phyloP scores from a whole-genome alignment of 2,113 vertebrate genomes.

The Girardinichthys multiradiatus region DNA sequence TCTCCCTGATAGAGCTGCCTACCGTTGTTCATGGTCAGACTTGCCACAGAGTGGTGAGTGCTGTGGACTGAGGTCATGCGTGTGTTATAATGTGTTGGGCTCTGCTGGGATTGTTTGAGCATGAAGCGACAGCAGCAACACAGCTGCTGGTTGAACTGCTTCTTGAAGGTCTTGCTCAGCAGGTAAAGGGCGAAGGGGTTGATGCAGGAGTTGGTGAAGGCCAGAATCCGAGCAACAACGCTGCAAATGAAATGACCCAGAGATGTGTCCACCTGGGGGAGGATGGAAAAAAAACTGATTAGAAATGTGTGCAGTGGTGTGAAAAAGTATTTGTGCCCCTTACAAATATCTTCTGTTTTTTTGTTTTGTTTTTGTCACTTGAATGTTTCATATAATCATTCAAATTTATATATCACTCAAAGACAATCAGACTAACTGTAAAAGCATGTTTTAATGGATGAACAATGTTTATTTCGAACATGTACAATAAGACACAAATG shows the following conservation, averaged over 20 bases:
- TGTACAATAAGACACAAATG: too few relatives aligned
- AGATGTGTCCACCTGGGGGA: conserved; percentile 89
- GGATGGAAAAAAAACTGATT: not conserved
- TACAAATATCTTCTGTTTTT: not conserved
- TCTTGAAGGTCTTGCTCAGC: conserved; percentile 94
- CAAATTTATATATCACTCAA: not conserved
- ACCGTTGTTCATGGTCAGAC: conserved; percentile 87
- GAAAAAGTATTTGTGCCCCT: not conserved
- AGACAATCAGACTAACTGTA: not conserved
- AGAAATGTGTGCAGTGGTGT: not conserved
- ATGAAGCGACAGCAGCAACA: conserved; percentile 83
- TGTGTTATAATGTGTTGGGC: conserved; percentile 81
- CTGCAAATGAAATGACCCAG: conserved; percentile 89
- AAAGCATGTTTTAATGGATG: too few relatives aligned
- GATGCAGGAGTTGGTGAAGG: conserved; percentile 95
- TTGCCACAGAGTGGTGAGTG: conserved; percentile 87
- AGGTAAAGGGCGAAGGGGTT: conserved; percentile 97
- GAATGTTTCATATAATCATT: not conserved
- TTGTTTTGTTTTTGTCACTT: not conserved
- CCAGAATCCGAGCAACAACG: conserved; percentile 89
- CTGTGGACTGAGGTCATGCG: conserved; percentile 90
- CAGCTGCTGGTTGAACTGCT: conserved; percentile 93
- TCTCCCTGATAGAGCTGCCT: conserved; percentile 83
- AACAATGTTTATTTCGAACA: too few relatives aligned
- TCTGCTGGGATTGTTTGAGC: conserved; percentile 74